Evolutionary conservation across 2,888 invertebrate genomes (phyloP).

Genomic region (Rhyacophila evoluta): DNA sequence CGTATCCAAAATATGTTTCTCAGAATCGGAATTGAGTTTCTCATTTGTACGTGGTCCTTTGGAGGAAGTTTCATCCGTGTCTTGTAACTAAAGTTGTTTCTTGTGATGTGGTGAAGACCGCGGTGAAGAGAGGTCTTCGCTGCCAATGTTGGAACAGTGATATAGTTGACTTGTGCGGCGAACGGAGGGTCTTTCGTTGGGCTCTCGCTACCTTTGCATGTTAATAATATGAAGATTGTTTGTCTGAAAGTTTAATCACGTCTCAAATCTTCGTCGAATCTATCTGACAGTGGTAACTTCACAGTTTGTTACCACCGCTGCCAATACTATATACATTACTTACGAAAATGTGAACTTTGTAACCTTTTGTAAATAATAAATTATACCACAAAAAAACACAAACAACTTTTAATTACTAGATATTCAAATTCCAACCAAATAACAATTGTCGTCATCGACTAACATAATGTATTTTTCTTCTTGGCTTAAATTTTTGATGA

Average conservation of each 20-base stretch:
- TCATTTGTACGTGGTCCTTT: constrained; percentile 53
- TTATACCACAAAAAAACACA: too few relatives aligned
- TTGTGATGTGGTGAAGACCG: constrained; percentile 51
- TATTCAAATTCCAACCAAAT: too few relatives aligned
- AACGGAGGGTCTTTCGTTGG: neutral
- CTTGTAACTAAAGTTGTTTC: constrained; percentile 50
- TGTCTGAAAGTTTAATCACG: constrained; percentile 15
- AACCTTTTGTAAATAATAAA: too few relatives aligned
- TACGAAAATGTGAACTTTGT: too few relatives aligned
- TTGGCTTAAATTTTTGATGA: too few relatives aligned
- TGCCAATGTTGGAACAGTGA: constrained; percentile 41
- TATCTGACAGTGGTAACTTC: too few relatives aligned
- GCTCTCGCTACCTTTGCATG: constrained; percentile 3
- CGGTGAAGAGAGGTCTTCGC: constrained; percentile 31
- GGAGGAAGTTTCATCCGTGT: constrained; percentile 44
- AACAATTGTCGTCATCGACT: too few relatives aligned
- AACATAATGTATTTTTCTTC: too few relatives aligned
- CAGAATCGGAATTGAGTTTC: constrained; percentile 51
- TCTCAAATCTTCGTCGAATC: neutral
- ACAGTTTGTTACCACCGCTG: too few relatives aligned
- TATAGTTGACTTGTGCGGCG: constrained; percentile 44
- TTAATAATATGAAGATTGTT: constrained; percentile 9
- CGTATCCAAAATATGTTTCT: constrained; percentile 39
- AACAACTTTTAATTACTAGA: too few relatives aligned
- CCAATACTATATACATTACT: too few relatives aligned